phyloP scores from a whole-genome alignment of 2,797 vertebrate genomes.

The Hydrolagus colliei region DNA sequence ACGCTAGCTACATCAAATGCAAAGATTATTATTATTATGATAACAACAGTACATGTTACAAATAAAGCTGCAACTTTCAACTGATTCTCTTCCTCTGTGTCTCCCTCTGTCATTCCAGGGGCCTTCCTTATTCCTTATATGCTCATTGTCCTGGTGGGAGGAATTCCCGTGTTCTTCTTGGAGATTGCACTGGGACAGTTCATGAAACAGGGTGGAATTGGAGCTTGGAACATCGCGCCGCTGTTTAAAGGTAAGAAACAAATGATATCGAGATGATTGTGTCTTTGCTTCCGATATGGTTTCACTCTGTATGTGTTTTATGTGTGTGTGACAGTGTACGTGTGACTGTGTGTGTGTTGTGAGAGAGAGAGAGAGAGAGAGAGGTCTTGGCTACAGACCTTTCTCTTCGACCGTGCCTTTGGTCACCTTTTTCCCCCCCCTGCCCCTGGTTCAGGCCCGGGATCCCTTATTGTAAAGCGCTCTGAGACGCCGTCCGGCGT shows the following conservation, averaged over 20 bases:
- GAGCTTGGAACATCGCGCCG: slow-evolving; percentile 83
- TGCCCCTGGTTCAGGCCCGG: no score
- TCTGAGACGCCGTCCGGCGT: no score
- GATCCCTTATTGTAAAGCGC: no score
- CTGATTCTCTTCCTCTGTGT: not conserved
- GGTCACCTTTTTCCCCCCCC: no score
- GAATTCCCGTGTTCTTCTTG: slow-evolving; percentile 85
- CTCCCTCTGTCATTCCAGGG: slow-evolving; percentile 48
- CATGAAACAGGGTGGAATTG: slow-evolving; percentile 84
- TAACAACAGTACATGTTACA: no score
- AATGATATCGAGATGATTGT: not conserved
- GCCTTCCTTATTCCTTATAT: slow-evolving; percentile 84
- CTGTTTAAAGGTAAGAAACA: slow-evolving; percentile 74
- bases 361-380: not conserved
- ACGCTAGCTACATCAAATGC: no score
- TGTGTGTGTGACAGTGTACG: no score
- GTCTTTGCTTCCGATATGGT: not conserved
- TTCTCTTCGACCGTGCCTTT: no score
- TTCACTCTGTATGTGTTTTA: not conserved
- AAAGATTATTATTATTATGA: no score
- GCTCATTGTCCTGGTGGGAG: slow-evolving; percentile 78
- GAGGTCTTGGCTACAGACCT: not conserved
- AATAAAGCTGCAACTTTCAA: no score
- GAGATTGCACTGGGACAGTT: slow-evolving; percentile 85
- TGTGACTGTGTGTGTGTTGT: no score